phyloP scores from a whole-genome alignment of 2,797 vertebrate species.

The Artibeus jamaicensis region DNA sequence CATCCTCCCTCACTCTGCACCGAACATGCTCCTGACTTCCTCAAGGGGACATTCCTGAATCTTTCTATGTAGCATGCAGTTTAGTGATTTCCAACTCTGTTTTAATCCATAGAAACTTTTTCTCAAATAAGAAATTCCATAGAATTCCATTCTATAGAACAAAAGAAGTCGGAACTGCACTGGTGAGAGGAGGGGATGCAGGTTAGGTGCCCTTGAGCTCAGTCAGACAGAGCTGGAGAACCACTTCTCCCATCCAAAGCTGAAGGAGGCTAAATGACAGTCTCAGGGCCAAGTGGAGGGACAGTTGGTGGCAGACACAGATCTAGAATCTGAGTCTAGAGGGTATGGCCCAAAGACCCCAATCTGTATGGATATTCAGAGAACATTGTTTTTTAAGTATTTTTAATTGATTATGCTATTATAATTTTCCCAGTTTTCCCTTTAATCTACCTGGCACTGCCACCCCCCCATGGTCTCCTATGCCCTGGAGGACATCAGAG shows the following conservation, averaged over 20 bases:
- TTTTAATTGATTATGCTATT: too few relatives aligned
- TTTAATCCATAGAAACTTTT: background rate
- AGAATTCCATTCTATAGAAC: background rate
- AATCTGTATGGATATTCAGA: background rate
- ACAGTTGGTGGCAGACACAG: background rate
- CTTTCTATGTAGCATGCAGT: background rate
- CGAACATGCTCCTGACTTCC: background rate
- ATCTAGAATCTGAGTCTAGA: background rate
- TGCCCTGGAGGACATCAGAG: background rate
- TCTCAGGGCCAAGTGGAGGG: accelerated
- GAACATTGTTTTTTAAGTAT: background rate
- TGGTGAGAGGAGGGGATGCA: background rate
- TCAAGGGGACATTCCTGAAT: background rate
- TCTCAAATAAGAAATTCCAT: background rate
- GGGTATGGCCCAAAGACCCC: background rate
- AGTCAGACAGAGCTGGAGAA: background rate
- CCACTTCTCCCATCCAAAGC: background rate
- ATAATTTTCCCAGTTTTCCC: too few relatives aligned
- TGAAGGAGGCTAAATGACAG: background rate
- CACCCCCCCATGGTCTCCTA: too few relatives aligned
- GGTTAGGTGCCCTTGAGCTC: background rate
- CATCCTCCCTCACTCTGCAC: background rate
- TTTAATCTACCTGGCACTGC: too few relatives aligned
- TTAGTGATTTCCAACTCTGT: background rate
- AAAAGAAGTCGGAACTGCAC: background rate